These are phyloP conservation scores for Achroia grisella DNA, from an alignment of 1,140 invertebrate species.

Conservation along the genomic window DNA sequence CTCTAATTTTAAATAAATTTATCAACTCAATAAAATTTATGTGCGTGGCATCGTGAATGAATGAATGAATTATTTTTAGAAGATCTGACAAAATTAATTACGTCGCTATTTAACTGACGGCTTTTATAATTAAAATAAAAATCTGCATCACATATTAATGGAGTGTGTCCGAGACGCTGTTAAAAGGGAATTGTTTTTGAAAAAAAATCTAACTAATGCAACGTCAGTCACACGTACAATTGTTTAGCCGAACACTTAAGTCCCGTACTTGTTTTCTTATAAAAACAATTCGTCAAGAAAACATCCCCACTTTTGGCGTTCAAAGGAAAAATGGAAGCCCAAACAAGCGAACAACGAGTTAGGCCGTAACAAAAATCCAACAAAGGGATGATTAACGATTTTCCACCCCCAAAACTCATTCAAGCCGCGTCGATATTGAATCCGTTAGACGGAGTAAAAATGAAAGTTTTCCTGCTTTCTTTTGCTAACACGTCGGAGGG, in stretches of 20 bases:
- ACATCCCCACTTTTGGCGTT: conserved; percentile 46
- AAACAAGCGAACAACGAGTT: conserved; percentile 71
- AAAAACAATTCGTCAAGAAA: conserved; percentile 69
- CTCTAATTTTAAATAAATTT: too few relatives aligned
- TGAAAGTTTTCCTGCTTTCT: conserved; percentile 66
- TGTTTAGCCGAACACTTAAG: background rate
- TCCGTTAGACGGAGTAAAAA: conserved; percentile 68
- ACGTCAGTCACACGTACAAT: too few relatives aligned
- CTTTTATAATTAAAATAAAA: too few relatives aligned
- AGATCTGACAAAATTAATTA: too few relatives aligned
- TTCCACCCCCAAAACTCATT: conserved; percentile 67
- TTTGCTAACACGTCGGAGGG: conserved; percentile 30
- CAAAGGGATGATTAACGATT: conserved; percentile 73
- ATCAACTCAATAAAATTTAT: too few relatives aligned
- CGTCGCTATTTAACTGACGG: too few relatives aligned
- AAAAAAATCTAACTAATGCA: too few relatives aligned
- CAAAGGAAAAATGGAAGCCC: conserved; percentile 64
- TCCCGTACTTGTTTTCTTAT: conserved; percentile 37
- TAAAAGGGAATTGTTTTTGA: too few relatives aligned
- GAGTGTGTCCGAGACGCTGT: too few relatives aligned
- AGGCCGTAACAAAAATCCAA: conserved; percentile 71
- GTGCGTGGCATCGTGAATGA: too few relatives aligned
- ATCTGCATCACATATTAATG: too few relatives aligned
- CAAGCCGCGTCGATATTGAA: conserved; percentile 70
- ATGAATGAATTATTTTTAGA: too few relatives aligned